A percentile compares a stretch with the other conserved stretches of the same genome.
Evolutionary conservation across 2,113 vertebrate species (phyloP).

Genomic region (Hirundichthys speculiger): DNA sequence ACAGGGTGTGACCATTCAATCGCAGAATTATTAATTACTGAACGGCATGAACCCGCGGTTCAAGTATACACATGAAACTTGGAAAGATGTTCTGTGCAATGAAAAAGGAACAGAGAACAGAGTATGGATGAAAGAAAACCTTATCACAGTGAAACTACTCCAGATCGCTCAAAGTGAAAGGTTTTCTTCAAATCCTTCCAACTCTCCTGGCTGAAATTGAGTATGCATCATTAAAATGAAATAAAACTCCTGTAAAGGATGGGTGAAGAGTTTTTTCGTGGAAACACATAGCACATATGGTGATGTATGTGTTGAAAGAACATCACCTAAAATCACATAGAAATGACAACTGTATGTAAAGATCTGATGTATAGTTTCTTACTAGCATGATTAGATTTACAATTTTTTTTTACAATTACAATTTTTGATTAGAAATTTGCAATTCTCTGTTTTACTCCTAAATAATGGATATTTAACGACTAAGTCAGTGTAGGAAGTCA

Average conservation of each 20-base stretch:
- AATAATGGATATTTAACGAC: too few species aligned
- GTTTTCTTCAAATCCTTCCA: conserved; percentile 18
- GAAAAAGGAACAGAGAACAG: conserved; percentile 3
- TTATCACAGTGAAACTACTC: conserved; percentile 7
- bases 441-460: too few species aligned
- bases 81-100: conserved; percentile 42
- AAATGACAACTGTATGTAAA: too few species aligned
- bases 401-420: too few species aligned
- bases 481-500: too few species aligned
- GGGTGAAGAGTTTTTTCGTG: background rate
- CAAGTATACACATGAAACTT: conserved; percentile 26
- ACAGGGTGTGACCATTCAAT: background rate
- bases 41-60: conserved; percentile 16
- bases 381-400: too few species aligned
- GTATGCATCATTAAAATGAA: conserved; percentile 2
- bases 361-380: too few species aligned
- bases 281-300: background rate
- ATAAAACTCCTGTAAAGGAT: background rate
- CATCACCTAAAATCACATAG: too few species aligned
- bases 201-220: background rate
- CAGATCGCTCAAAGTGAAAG: conserved; percentile 1
- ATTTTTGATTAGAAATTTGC: too few species aligned
- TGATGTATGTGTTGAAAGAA: background rate
- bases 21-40: background rate
- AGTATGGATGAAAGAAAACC: conserved; percentile 41